Percentiles rank a stretch among this genome's conserved stretches.
These are phyloP conservation scores for Melieria picta DNA, from an alignment of 2,888 invertebrate species.

Conservation along the genomic window DNA sequence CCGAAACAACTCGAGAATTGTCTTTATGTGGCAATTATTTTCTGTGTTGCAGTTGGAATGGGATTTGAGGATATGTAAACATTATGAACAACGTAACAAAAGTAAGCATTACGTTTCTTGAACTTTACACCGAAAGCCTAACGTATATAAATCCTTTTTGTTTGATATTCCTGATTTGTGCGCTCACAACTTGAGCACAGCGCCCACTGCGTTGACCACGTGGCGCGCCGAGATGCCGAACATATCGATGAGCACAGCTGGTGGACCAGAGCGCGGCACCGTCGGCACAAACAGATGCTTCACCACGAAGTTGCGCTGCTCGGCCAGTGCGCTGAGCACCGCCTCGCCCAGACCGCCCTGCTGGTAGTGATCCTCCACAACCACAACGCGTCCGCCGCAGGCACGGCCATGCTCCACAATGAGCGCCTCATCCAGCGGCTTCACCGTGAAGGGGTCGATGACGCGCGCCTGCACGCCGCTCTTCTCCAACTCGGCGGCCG, in stretches of 20 bases:
- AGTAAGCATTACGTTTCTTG: no score
- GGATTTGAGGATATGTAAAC: no score
- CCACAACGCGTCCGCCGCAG: constrained; percentile 83
- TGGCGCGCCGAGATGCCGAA: constrained; percentile 89
- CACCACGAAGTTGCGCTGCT: constrained; percentile 76
- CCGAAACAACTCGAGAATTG: no score
- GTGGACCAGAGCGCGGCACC: constrained; percentile 94
- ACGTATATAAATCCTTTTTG: no score
- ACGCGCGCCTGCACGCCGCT: constrained; percentile 82
- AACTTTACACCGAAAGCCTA: no score
- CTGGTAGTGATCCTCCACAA: constrained; percentile 97
- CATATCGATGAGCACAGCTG: constrained; percentile 83
- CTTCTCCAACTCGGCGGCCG: constrained; percentile 79
- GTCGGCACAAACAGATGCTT: constrained; percentile 82
- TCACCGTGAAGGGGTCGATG: constrained; percentile 95
- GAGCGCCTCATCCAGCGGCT: constrained; percentile 87
- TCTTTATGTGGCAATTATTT: no score
- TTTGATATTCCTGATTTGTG: neutral
- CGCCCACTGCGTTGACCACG: constrained; percentile 77
- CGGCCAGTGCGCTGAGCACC: constrained; percentile 82
- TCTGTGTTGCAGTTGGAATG: no score
- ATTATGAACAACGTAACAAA: no score
- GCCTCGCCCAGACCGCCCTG: constrained; percentile 96
- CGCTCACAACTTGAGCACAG: constrained; percentile 70
- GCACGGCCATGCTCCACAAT: constrained; percentile 81